phyloP scores from a whole-genome alignment of 2,113 vertebrate species.

The Smithornis capensis region DNA sequence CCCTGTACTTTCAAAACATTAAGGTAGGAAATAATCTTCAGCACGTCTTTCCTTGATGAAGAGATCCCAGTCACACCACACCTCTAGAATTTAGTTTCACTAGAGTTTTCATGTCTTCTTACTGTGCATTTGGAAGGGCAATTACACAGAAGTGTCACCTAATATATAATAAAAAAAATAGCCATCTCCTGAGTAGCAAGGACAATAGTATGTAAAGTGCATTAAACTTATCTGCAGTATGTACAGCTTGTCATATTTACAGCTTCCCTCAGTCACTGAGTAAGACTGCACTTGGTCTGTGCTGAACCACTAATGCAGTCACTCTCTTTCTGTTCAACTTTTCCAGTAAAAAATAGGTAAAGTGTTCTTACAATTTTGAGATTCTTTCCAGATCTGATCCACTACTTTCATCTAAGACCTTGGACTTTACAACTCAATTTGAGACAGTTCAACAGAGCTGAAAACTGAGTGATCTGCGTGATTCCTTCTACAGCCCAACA shows the following conservation, averaged over 20 bases:
- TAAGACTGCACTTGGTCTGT: background rate
- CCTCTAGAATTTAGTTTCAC: background rate
- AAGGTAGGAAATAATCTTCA: background rate
- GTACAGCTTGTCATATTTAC: background rate
- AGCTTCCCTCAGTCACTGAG: background rate
- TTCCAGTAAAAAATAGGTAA: background rate
- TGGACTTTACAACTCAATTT: background rate
- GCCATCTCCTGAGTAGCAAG: background rate
- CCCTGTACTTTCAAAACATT: background rate
- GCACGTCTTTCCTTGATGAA: background rate
- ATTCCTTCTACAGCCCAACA: background rate
- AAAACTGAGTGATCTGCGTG: background rate
- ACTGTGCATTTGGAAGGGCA: background rate
- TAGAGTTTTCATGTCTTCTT: background rate
- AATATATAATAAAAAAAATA: background rate
- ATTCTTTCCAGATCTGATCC: background rate
- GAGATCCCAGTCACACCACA: background rate
- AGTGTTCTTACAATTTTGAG: background rate
- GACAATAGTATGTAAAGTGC: background rate
- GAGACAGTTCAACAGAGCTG: background rate
- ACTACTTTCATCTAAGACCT: background rate
- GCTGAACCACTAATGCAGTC: fast-evolving
- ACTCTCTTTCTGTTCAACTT: background rate
- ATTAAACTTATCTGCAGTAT: background rate
- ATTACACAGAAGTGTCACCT: background rate